Evolutionary conservation across 2,888 invertebrate genomes (phyloP), one percentile per base, ranked within the genome.

Genomic region (Sminthurides aquaticus): DNA sequence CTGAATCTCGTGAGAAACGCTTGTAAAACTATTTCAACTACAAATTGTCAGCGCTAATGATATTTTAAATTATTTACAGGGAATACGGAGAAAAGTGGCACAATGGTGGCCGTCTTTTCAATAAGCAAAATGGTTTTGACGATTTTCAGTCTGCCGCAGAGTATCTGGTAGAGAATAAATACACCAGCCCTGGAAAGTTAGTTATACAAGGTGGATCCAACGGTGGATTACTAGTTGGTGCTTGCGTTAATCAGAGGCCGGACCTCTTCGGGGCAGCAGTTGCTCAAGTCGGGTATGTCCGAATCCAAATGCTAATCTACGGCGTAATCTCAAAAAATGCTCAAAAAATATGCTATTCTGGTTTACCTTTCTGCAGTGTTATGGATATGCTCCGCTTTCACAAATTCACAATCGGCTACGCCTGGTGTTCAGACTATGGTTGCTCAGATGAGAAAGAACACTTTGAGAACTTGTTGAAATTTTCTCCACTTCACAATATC

Each of bases 81-180:
- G 98, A 99, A 79, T 99, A 97, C 79, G 98, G 98, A 52, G 92
- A 96, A 79, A 87, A 87, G 74, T 99, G 98, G 98, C 97, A 98
- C 81, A 90, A 95, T 78, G 90, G 84, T 3, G 99, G 97, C 1
- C 87, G 91, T 25, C 82, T 91, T 68, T 84, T 87, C 2, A 93
- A 95, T 77, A 99, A 98, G 78, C 97, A 98, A 81, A 98, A 98
- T 80, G 90, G 89, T 56, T 98, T 98, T 79, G 91, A 97, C 80
- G 99, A 99, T 82, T 97, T 99, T 80, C 90, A 91, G 77, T 82
- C 85, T 62, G 95, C 96, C 1, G 97, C 91, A 0, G 87, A 95
- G 79, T 94, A 89, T 81, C 84, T 98, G 55, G 84, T 93, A 26
- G 77, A 81, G 3, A 84, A 90, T 73, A 84, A 86, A n/a, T 94